Percentiles rank a stretch among this genome's conserved stretches.
These are phyloP conservation scores for Cataglyphis hispanica DNA, from an alignment of 1,140 invertebrate genomes.

Conservation along the genomic window DNA sequence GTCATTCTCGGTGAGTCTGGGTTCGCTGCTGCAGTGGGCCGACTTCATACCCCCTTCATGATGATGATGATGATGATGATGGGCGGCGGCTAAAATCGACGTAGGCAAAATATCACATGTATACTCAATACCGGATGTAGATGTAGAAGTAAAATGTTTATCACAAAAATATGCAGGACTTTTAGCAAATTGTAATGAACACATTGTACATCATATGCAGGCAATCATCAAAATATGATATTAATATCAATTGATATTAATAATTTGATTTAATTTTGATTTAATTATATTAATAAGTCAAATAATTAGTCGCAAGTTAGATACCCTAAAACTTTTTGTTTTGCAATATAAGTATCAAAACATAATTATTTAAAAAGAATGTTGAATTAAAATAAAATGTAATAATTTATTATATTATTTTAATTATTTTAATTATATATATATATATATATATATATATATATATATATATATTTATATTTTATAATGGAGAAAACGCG, in stretches of 20 bases:
- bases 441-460: neutral
- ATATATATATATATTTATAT: neutral
- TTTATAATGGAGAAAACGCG: neutral
- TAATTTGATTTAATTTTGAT: no score
- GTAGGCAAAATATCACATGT: neutral
- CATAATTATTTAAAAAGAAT: neutral
- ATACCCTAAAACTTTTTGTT: neutral
- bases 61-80: slow-evolving; percentile 85
- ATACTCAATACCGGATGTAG: neutral
- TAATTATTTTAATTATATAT: neutral
- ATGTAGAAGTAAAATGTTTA: neutral
- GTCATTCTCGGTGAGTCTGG: slow-evolving; percentile 87
- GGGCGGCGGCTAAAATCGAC: slow-evolving; percentile 66
- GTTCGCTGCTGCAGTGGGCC: slow-evolving; percentile 88
- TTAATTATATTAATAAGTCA: neutral
- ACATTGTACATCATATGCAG: neutral
- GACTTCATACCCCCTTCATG: slow-evolving; percentile 82
- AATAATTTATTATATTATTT: neutral
- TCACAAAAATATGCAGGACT: neutral
- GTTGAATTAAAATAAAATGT: neutral
- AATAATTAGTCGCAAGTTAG: neutral
- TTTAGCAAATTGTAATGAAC: neutral
- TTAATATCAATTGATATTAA: neutral
- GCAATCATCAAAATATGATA: neutral
- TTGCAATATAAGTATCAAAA: neutral